phyloP scores from a whole-genome alignment of 2,113 vertebrate genomes.

The Argyrosomus japonicus region DNA sequence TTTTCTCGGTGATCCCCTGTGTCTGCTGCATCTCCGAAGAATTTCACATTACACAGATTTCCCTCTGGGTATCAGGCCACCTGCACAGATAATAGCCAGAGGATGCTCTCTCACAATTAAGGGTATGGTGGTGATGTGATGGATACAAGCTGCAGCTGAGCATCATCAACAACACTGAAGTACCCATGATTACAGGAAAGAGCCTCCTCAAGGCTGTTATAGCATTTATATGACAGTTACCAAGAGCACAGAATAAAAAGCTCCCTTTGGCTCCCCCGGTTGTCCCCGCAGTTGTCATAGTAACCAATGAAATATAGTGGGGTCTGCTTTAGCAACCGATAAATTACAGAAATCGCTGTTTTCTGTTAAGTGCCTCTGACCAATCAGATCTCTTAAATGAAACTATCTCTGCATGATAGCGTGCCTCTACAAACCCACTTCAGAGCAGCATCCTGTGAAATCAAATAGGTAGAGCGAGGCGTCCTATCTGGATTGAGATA shows the following conservation, averaged over 20 bases:
- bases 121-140: constrained; percentile 37
- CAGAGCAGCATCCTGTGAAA: not conserved
- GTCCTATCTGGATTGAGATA: too few relatives aligned
- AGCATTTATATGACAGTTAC: constrained; percentile 52
- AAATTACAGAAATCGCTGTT: constrained; percentile 3
- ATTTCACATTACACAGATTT: constrained; percentile 49
- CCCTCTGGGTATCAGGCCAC: constrained; percentile 48
- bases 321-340: constrained; percentile 6
- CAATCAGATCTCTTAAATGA: constrained; percentile 8
- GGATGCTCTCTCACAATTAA: constrained; percentile 52
- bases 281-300: constrained; percentile 38
- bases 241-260: constrained; percentile 33
- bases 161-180: constrained; percentile 58
- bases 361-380: not conserved
- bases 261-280: constrained; percentile 17
- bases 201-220: constrained; percentile 45
- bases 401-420: not conserved
- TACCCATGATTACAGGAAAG: constrained; percentile 55
- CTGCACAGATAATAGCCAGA: constrained; percentile 48
- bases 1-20: constrained; percentile 27
- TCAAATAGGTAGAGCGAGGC: not conserved
- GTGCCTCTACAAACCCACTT: not conserved
- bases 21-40: constrained; percentile 27
- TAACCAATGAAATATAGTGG: constrained; percentile 23
- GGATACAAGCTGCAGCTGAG: constrained; percentile 55